A percentile compares a stretch with the other conserved stretches of the same genome.
These are phyloP conservation scores for Phocoena sinus DNA, from an alignment of 2,113 vertebrate genomes.

Conservation along the genomic window DNA sequence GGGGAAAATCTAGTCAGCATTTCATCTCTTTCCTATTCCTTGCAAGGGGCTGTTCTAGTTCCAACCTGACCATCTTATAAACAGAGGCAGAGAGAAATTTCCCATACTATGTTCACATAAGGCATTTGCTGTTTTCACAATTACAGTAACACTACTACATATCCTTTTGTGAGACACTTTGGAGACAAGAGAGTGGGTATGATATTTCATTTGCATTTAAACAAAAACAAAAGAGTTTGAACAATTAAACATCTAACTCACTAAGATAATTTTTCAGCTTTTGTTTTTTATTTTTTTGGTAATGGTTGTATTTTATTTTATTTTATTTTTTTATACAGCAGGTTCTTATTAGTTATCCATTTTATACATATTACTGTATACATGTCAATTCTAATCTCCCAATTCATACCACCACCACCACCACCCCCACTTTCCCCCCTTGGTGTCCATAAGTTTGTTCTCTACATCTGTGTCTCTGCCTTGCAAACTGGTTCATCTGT, in stretches of 20 bases:
- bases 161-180: neutral
- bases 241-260: neutral
- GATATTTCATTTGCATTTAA: neutral
- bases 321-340: too few species aligned
- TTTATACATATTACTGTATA: too few species aligned
- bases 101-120: neutral
- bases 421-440: too few species aligned
- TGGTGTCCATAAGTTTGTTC: too few species aligned
- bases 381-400: too few species aligned
- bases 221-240: neutral
- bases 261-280: neutral
- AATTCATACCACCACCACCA: too few species aligned
- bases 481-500: too few species aligned
- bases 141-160: neutral
- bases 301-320: too few species aligned
- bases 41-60: neutral
- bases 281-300: too few species aligned
- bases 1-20: neutral
- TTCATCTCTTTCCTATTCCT: neutral
- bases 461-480: too few species aligned
- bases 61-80: neutral
- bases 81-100: neutral
- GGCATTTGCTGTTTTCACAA: neutral
- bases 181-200: neutral
- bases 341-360: too few species aligned